Conservation (phyloP, 2,888 invertebrate species). For the Agrochola macilenta region DNA sequence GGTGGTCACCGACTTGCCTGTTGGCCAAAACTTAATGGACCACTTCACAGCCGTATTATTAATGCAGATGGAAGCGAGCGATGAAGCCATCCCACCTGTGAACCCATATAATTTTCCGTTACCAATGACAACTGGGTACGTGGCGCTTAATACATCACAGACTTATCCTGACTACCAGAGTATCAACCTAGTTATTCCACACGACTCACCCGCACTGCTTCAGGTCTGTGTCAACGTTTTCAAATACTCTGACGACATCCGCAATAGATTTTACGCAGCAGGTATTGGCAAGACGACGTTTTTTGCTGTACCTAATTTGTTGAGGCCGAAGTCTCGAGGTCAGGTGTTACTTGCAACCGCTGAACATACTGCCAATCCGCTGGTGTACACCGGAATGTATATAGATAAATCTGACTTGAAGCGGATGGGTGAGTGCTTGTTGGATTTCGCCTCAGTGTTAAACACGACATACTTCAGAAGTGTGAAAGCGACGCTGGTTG, state of each 20-base stretch:
- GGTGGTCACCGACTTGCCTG: conserved; percentile 49
- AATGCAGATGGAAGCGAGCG: conserved; percentile 11
- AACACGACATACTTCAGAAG: conserved; percentile 66
- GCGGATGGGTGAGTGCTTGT: conserved; percentile 58
- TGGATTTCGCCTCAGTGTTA: conserved; percentile 65
- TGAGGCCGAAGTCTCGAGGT: conserved; percentile 52
- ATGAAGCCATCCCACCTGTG: not conserved
- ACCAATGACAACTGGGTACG: conserved; percentile 53
- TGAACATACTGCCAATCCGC: conserved; percentile 66
- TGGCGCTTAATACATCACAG: conserved; percentile 55
- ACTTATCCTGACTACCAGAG: conserved; percentile 65
- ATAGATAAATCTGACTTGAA: conserved; percentile 63
- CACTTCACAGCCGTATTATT: conserved; percentile 14
- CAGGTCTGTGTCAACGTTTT: conserved; percentile 61
- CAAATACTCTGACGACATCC: conserved; percentile 64
- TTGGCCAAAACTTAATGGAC: conserved; percentile 54
- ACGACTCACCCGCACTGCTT: conserved; percentile 27
- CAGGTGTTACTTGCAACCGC: conserved; percentile 24
- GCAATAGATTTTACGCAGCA: conserved; percentile 59
- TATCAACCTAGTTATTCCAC: conserved; percentile 58
- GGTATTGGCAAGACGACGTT: conserved; percentile 37
- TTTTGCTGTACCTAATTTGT: conserved; percentile 13
- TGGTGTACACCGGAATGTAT: conserved; percentile 27
- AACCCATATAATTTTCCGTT: conserved; percentile 49
- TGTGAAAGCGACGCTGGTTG: conserved; percentile 61